Conservation (phyloP, 2,888 invertebrate species). For the Dolomedes plantarius region DNA sequence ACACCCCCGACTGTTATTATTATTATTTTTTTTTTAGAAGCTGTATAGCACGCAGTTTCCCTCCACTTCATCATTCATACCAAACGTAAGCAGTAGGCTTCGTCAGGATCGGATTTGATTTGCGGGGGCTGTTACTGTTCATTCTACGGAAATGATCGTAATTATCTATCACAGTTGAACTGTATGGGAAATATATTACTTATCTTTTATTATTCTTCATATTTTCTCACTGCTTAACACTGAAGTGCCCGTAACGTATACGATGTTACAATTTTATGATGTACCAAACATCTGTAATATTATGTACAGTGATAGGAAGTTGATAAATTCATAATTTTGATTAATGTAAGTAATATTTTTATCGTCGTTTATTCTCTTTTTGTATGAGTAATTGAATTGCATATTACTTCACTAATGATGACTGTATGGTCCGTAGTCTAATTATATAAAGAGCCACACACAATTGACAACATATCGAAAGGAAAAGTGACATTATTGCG, state of each 20-base stretch:
- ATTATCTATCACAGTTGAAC: conserved; percentile 6
- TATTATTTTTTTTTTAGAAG: not conserved
- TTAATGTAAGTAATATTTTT: too few relatives aligned
- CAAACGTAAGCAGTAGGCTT: conserved; percentile 64
- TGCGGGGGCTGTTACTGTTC: conserved; percentile 41
- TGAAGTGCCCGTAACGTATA: not conserved
- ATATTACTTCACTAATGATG: too few relatives aligned
- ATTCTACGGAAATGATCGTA: conserved; percentile 39
- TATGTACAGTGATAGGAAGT: conserved; percentile 11
- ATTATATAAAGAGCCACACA: too few relatives aligned
- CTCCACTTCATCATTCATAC: conserved; percentile 21
- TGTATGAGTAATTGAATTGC: too few relatives aligned
- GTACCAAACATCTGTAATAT: conserved; percentile 43
- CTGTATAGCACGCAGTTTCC: not conserved
- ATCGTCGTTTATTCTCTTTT: not conserved
- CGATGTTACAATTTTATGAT: conserved; percentile 21
- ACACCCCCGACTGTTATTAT: too few relatives aligned
- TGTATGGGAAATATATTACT: not conserved
- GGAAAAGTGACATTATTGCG: too few relatives aligned
- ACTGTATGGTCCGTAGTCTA: too few relatives aligned
- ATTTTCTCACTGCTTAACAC: not conserved
- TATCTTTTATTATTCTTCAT: conserved; percentile 1
- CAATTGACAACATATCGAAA: too few relatives aligned
- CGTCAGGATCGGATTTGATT: conserved; percentile 49
- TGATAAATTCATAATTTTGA: not conserved